Evolutionary conservation across 2,888 invertebrate genomes (phyloP), one percentile per base, ranked within the genome.

Genomic region (Drosophila affinis): DNA sequence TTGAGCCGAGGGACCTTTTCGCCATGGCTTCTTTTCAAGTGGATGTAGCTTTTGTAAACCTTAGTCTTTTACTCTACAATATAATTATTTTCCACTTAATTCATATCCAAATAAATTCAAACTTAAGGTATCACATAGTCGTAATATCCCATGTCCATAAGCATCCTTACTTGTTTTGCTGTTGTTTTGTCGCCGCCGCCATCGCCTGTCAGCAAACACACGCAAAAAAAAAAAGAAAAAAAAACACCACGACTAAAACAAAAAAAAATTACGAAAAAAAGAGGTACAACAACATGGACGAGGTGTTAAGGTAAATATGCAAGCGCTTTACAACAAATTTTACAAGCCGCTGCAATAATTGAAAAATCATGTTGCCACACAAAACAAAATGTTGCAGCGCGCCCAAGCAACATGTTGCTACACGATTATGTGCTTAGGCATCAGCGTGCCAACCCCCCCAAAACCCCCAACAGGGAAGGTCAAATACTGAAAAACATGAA

Each of bases 301-400:
- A 85, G 82, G 81, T 81, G 81, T 84, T 76, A 81, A 76, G 72
- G 76, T 67, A 85, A 81, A 81, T 81, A 81, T 78, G 79, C 85
- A 72, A 75, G 77, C 76, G 61, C 73, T 76, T 73, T 64, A 39
- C 39, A 78, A 75, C 72, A 81, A 81, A 81, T 85, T 85, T 78
- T 68, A 80, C 84, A 80, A 75, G 80, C 75, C 52, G 71, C 67
- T 60, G 71, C 79, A 61, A 77, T 81, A 81, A 81, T 81, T 81
- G 81, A 81, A 81, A 81, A 81, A 74, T 71, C 81, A 78, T 85
- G 81, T 81, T 81, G 80, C 80, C 77, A 72, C 78, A 79, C 76
- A 78, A 54, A 39, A 39, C 39, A n/a, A 48, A 46, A 64, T 64
- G 68, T 69, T 69, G 68, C 68, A 9, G 57, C 47, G 58, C 47